Base-by-base conservation (phyloP, 1,140 invertebrate species). In the Mycetomoellerius zeteki region DNA sequence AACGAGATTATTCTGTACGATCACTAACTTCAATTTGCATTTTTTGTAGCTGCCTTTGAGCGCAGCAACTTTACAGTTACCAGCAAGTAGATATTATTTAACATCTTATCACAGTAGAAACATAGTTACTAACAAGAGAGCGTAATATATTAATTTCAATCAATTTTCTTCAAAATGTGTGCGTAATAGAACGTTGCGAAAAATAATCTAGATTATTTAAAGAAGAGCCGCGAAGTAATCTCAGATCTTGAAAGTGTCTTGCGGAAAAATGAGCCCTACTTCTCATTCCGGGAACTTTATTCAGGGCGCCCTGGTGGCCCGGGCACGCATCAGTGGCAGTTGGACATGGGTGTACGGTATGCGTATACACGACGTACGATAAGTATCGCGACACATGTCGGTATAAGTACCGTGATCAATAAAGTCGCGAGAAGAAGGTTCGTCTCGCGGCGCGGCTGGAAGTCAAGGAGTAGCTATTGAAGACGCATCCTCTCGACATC, bases 371-470 rank as follows among this genome's bases (percentile, higher is more conserved):
- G 87, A 86, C 87, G 62, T 78, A 87, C 87, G 92, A 93, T 94
- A 92, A 94, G 92, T 92, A 93, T 94, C 93, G 90, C 90, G 90
- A 93, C 93, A 93, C 92, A 92, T 93, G 92, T 93, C 93, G 86
- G 85, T 80, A 85, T 93, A 94, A 94, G 88, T 94, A 89, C 89
- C 85, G 91, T 89, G 90, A 94, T 94, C 93, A 93, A 93, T 94
- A 94, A 84, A 92, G 73, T 52, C 65, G 65, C 77, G 82, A 69
- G 81, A 82, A 65, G 10, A 54, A 86, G 89, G 81, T 86, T 89
- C 90, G 87, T 91, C 90, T 91, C 33, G 80, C 65, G 87, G 54
- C 90, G 12, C 87, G 80, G 90, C 27, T 90, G 90, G 90, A 78
- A 91, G 90, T 89, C 80, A 24, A 78, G 71, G 21, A 77, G 64